Evolutionary conservation across 1,140 invertebrate species (phyloP).

Genomic region (Pantala flavescens): DNA sequence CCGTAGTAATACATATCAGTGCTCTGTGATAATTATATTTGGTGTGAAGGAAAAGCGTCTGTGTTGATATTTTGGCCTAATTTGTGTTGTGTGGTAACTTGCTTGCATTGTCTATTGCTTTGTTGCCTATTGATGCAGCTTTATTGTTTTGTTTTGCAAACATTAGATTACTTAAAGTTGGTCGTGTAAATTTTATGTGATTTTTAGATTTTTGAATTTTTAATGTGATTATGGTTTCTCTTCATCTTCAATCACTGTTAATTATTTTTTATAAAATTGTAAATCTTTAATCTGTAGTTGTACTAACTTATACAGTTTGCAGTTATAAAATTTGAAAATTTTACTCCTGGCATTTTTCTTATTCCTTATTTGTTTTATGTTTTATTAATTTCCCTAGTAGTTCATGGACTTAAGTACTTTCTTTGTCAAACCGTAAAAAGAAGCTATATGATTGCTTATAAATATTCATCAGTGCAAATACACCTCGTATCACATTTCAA

Average conservation of each 20-base stretch:
- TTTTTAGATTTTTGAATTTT: background rate
- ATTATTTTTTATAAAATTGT: background rate
- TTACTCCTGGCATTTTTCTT: background rate
- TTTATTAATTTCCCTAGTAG: too few relatives aligned
- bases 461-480: too few relatives aligned
- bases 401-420: too few relatives aligned
- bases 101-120: conserved; percentile 5
- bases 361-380: background rate
- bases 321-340: background rate
- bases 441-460: too few relatives aligned
- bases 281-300: conserved; percentile 3
- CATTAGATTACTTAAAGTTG: background rate
- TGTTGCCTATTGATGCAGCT: background rate
- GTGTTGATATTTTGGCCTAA: background rate
- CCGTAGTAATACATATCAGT: background rate
- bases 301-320: background rate
- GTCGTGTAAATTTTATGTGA: background rate
- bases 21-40: background rate
- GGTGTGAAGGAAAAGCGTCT: background rate
- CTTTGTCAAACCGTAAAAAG: too few relatives aligned
- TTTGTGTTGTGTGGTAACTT: background rate
- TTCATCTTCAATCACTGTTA: background rate
- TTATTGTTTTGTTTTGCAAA: background rate
- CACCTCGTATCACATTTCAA: too few relatives aligned
- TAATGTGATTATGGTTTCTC: background rate